phyloP scores from a whole-genome alignment of 2,113 vertebrate species.

The Clinocottus analis region DNA sequence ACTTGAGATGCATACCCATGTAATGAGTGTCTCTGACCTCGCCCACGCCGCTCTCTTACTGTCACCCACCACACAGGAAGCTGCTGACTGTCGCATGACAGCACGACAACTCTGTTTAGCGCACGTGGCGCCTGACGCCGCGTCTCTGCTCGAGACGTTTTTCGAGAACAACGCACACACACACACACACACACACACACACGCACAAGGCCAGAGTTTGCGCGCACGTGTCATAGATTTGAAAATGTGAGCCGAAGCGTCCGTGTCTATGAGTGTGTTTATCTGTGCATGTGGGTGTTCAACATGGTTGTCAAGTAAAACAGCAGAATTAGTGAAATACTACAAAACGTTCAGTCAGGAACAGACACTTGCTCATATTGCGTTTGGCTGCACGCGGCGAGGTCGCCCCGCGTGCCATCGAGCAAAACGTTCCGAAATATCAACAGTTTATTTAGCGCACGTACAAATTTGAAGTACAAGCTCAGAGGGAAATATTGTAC shows the following conservation, averaged over 20 bases:
- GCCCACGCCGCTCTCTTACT: conserved; percentile 37
- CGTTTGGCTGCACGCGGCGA: too few species aligned
- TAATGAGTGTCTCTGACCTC: conserved; percentile 67
- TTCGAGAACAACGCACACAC: background rate
- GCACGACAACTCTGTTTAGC: conserved; percentile 44
- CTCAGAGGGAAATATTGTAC: too few species aligned
- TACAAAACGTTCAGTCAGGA: too few species aligned
- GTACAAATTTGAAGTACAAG: too few species aligned
- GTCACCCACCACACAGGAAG: conserved; percentile 57
- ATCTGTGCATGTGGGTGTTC: conserved; percentile 16
- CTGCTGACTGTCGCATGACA: conserved; percentile 46
- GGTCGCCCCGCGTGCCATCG: too few species aligned
- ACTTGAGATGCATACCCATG: conserved; percentile 65
- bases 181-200: background rate
- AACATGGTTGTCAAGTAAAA: conserved; percentile 74
- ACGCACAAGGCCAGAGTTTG: background rate
- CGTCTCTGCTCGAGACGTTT: conserved; percentile 1
- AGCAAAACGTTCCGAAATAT: too few species aligned
- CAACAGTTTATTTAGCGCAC: too few species aligned
- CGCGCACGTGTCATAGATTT: background rate
- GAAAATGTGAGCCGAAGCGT: background rate
- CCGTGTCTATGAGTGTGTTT: conserved; percentile 17
- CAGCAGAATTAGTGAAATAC: too few species aligned
- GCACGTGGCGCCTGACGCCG: conserved; percentile 23
- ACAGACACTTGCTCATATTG: too few species aligned